Conservation (phyloP, 1,140 invertebrate species). For the Meloidogyne hapla region DNA sequence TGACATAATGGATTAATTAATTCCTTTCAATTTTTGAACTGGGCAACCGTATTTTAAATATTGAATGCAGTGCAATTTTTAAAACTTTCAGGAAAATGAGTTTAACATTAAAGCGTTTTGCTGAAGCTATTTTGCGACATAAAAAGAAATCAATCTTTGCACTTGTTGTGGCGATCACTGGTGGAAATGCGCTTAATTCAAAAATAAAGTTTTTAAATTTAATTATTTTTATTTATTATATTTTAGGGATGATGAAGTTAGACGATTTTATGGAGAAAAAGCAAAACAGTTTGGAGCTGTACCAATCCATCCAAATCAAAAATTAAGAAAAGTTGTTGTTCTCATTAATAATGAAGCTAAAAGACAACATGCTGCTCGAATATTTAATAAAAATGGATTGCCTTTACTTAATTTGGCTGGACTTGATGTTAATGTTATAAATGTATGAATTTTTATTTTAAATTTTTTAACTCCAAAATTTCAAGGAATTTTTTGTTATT, state of each 20-base stretch:
- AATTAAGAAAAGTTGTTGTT: slow-evolving; percentile 35
- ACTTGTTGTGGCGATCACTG: slow-evolving; percentile 11
- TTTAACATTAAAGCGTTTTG: not conserved
- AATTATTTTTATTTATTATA: slow-evolving; percentile 3
- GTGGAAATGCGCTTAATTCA: slow-evolving; percentile 4
- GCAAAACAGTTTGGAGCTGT: slow-evolving; percentile 32
- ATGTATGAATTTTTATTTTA: not conserved
- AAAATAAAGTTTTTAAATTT: slow-evolving; percentile 8
- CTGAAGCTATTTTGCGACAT: slow-evolving; percentile 30
- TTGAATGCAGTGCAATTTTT: no score
- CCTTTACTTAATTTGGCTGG: slow-evolving; percentile 43
- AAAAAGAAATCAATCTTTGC: slow-evolving; percentile 49
- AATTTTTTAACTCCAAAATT: no score
- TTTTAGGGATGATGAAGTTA: slow-evolving; percentile 41
- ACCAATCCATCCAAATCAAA: slow-evolving; percentile 16
- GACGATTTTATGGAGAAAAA: slow-evolving; percentile 34
- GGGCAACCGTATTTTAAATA: no score
- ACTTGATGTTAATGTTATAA: slow-evolving; percentile 38
- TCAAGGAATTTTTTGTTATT: no score
- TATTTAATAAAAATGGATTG: slow-evolving; percentile 43
- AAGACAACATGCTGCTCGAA: slow-evolving; percentile 22
- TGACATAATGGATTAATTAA: no score
- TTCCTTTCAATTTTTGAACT: no score
- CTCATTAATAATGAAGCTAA: slow-evolving; percentile 38
- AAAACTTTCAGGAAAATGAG: not conserved